phyloP scores from a whole-genome alignment of 1,140 invertebrate genomes.

The Delia radicum region DNA sequence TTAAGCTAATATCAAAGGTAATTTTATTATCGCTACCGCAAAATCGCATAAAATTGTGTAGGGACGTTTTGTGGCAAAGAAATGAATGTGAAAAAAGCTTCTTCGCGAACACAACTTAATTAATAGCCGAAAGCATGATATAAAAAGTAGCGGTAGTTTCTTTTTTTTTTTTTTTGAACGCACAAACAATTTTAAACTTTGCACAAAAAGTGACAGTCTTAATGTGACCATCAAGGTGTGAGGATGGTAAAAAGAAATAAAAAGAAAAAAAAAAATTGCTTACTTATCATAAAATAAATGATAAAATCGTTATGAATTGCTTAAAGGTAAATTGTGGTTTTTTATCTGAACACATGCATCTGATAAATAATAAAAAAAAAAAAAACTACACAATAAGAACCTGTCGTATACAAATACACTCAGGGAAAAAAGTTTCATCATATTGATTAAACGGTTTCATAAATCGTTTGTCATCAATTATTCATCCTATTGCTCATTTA shows the following conservation, averaged over 20 bases:
- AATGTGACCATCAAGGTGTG: neutral
- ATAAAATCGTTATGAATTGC: slow-evolving; percentile 11
- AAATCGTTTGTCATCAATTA: no score
- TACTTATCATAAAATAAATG: slow-evolving; percentile 13
- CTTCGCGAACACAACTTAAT: neutral
- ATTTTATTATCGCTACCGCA: neutral
- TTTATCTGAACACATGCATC: slow-evolving; percentile 4
- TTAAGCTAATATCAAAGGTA: neutral
- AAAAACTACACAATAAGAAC: neutral
- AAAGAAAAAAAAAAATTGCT: neutral
- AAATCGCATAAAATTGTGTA: neutral
- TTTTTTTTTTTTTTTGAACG: no score
- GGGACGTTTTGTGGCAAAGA: neutral
- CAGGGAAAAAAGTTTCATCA: no score
- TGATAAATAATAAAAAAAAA: neutral
- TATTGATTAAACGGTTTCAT: no score
- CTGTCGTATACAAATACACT: neutral
- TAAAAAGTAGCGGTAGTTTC: neutral
- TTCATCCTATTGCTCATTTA: no score
- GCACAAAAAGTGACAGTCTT: neutral
- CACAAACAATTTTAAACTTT: neutral
- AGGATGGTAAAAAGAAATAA: neutral
- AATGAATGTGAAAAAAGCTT: no score
- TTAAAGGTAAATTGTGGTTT: slow-evolving; percentile 1
- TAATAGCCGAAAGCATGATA: neutral